Conservation (phyloP, 2,888 invertebrate genomes). For the Ecliptopera silaceata region DNA sequence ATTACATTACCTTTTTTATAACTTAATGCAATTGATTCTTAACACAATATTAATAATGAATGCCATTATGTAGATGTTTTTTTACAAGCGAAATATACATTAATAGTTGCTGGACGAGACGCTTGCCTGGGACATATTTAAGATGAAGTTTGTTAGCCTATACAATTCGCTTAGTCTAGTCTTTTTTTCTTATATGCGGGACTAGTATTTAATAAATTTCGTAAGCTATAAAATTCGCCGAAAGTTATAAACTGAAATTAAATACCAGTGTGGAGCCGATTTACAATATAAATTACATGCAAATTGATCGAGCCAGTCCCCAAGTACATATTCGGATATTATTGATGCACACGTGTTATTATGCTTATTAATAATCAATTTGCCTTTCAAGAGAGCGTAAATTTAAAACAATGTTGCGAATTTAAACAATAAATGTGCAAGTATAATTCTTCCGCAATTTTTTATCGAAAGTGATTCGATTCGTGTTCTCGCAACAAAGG, state of each 20-base stretch:
- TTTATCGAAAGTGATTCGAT: slow-evolving; percentile 5
- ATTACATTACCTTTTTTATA: too few species aligned
- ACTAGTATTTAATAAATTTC: slow-evolving; percentile 1
- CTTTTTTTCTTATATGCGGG: too few species aligned
- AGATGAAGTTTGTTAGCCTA: too few species aligned
- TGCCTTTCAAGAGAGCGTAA: slow-evolving; percentile 55
- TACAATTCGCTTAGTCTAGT: too few species aligned
- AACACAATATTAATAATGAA: too few species aligned
- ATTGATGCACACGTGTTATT: slow-evolving; percentile 62
- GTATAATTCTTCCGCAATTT: slow-evolving; percentile 51
- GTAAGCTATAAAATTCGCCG: slow-evolving; percentile 10
- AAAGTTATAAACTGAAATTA: slow-evolving; percentile 19
- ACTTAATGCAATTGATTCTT: too few species aligned
- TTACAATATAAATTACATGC: slow-evolving; percentile 60
- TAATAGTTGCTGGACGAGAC: too few species aligned
- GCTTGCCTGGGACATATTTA: too few species aligned
- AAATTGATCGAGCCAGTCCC: slow-evolving; percentile 55
- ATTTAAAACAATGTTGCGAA: slow-evolving; percentile 43
- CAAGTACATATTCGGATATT: slow-evolving; percentile 60
- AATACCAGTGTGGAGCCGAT: slow-evolving; percentile 39
- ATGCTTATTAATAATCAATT: slow-evolving; percentile 69
- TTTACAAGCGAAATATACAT: too few species aligned
- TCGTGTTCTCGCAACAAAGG: slow-evolving; percentile 8
- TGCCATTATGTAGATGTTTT: too few species aligned
- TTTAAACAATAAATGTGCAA: slow-evolving; percentile 38